A percentile compares a stretch with the other conserved stretches of the same genome.
Evolutionary conservation across 2,113 vertebrate genomes (phyloP).

Genomic region (Oreochromis niloticus): DNA sequence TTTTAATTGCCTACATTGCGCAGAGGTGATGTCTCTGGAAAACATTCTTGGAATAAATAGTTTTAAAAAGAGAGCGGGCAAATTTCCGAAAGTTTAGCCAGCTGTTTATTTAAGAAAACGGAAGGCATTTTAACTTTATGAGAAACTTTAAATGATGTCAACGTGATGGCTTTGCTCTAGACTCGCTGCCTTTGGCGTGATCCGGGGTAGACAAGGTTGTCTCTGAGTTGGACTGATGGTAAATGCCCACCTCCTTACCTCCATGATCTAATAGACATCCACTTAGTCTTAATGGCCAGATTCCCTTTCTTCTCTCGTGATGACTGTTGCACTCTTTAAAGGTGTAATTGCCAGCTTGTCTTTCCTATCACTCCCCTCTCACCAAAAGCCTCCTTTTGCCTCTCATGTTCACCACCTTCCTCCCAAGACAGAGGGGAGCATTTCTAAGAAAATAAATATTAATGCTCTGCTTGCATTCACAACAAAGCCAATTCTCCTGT

Average conservation of each 20-base stretch:
- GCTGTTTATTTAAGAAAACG: background rate
- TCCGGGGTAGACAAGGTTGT: conserved; percentile 41
- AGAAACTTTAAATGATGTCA: conserved; percentile 26
- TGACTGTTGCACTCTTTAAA: conserved; percentile 69
- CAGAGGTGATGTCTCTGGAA: conserved; percentile 29
- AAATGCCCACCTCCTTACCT: conserved; percentile 73
- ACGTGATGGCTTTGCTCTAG: background rate
- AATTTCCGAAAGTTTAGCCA: background rate
- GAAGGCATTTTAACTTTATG: background rate
- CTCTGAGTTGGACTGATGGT: conserved; percentile 62
- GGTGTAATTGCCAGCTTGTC: conserved; percentile 64
- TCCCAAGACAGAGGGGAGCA: conserved; percentile 5
- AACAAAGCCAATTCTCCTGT: conserved; percentile 6
- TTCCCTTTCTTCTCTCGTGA: conserved; percentile 67
- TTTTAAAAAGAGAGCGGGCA: background rate
- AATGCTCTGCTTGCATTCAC: conserved; percentile 34
- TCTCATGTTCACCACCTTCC: conserved; percentile 26
- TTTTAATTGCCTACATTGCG: conserved; percentile 57
- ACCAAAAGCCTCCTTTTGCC: background rate
- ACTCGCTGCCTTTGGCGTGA: background rate
- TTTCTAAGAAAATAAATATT: conserved; percentile 56
- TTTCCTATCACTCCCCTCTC: conserved; percentile 35
- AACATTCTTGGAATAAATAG: background rate
- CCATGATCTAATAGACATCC: conserved; percentile 74
- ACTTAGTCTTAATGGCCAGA: conserved; percentile 73